Base-by-base conservation (phyloP, 2,888 invertebrate species). In the Incurvaria masculella region DNA sequence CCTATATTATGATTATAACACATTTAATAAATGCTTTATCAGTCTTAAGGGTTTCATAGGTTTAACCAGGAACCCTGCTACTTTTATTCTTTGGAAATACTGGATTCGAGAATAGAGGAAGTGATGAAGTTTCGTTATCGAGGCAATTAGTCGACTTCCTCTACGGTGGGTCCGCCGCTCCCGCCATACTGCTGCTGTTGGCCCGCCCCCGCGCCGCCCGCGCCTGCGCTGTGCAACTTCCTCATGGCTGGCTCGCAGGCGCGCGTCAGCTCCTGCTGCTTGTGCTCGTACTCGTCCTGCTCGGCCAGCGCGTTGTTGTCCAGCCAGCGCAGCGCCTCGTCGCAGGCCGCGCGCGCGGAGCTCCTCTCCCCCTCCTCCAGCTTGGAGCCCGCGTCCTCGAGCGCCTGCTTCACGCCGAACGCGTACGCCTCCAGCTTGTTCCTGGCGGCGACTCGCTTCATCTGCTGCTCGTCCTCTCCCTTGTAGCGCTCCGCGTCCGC, bases 351-450 rank as follows among this genome's bases (percentile, higher is more conserved):
- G 11, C 66, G 62, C 1, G 73, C 72, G 47, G 59, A 61, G n/a
- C 85, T 82, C 62, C 85, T 88, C 58, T 91, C 91, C 18, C 79
- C 70, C 20, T 82, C 81, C 40, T 71, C 71, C 43, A 92, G 64
- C 60, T 83, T 86, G 42, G 74, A 78, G 0, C 81, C 79, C 19
- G 81, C 79, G 2, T 87, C 84, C 27, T 85, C 82, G 14, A 83
- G 62, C 4, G 87, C 85, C 59, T 89, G 88, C 58, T 85, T 88
- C 43, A 86, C 84, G 51, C 79, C 79, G 64, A 86, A 89, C 18
- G 83, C 79, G 64, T 89, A 90, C 27, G 81, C 68, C 63, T 89
- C 91, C 44, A 92, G 72, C 50, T 81, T 79, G 65, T 92, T 92
- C 51, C 88, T 84, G 19, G 87, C 82, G 0, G 80, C 62, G 14